Evolutionary conservation across 2,888 invertebrate genomes (phyloP).

Genomic region (Ctenicera cuprea): DNA sequence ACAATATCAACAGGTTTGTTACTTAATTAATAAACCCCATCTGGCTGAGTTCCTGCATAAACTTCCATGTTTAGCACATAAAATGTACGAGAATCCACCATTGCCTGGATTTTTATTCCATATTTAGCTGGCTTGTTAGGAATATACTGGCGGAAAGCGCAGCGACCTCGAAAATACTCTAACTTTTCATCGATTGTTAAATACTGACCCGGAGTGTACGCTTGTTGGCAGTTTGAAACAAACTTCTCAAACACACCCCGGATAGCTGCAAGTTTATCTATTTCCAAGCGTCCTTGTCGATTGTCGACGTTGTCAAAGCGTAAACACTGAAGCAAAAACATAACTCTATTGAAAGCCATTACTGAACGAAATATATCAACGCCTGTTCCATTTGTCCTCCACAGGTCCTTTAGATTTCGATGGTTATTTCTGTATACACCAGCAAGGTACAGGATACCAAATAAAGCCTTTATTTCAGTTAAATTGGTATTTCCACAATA

Average conservation of each 20-base stretch:
- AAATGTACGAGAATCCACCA: conserved; percentile 55
- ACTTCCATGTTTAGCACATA: conserved; percentile 58
- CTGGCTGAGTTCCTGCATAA: conserved; percentile 59
- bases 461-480: not conserved
- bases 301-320: conserved; percentile 54
- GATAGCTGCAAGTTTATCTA: conserved; percentile 55
- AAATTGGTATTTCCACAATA: no score
- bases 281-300: conserved; percentile 33
- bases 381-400: not conserved
- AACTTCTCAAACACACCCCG: conserved; percentile 59
- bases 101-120: conserved; percentile 60
- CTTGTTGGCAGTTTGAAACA: conserved; percentile 58
- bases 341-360: conserved; percentile 32
- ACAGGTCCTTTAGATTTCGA: conserved; percentile 40
- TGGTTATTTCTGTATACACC: not conserved
- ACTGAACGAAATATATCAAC: no score
- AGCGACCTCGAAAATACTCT: conserved; percentile 53
- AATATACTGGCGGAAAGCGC: conserved; percentile 61
- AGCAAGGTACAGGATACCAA: not conserved
- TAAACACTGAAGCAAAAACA: conserved; percentile 45
- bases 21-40: conserved; percentile 54
- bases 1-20: conserved; percentile 54
- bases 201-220: conserved; percentile 54
- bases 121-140: conserved; percentile 62
- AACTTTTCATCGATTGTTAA: conserved; percentile 62